Conservation (phyloP, 2,113 vertebrate genomes). For the Dendropsophus ebraccatus region DNA sequence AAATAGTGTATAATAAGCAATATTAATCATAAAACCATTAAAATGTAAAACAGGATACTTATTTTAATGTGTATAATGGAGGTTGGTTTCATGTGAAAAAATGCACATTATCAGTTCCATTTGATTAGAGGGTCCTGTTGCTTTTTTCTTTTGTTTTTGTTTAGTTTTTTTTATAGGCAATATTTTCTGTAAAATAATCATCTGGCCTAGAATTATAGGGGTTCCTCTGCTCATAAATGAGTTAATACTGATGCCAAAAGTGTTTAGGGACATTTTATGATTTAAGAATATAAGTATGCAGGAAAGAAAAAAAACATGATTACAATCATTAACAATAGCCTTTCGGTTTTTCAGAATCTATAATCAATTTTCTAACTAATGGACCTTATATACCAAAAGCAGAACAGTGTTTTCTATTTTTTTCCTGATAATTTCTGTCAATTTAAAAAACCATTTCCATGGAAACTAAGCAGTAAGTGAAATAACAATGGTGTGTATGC, state of each 20-base stretch:
- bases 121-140: too few species aligned
- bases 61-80: too few species aligned
- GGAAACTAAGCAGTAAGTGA: background rate
- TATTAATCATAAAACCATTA: too few species aligned
- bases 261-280: background rate
- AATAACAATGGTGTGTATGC: background rate
- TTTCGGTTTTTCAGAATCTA: background rate
- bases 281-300: background rate
- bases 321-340: background rate
- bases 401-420: background rate
- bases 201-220: too few species aligned
- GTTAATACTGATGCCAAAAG: background rate
- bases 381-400: background rate
- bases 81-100: too few species aligned
- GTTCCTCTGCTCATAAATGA: background rate
- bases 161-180: too few species aligned
- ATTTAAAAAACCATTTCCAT: slow-evolving; percentile 8
- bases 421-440: background rate
- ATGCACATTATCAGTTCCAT: too few species aligned
- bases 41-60: too few species aligned
- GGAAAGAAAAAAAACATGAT: background rate
- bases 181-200: too few species aligned
- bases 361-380: background rate
- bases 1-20: too few species aligned
- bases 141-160: too few species aligned